These are phyloP conservation scores for Balanococcus diminutus DNA, from an alignment of 2,888 invertebrate species.

Conservation along the genomic window DNA sequence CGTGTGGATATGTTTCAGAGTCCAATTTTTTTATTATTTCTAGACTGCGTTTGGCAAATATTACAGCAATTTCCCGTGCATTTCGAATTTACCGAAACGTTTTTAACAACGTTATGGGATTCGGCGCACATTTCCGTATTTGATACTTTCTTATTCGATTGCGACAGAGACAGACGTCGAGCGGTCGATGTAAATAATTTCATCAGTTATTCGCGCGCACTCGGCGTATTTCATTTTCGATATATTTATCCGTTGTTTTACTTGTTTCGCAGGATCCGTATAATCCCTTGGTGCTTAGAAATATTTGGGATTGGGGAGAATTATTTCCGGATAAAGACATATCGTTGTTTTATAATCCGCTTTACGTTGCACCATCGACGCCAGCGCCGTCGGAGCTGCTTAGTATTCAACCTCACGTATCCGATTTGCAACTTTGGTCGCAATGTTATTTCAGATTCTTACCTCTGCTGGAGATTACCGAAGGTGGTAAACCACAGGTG, in stretches of 20 bases:
- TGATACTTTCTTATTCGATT: slow-evolving; percentile 92
- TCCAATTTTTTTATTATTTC: slow-evolving; percentile 86
- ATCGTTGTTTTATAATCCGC: slow-evolving; percentile 82
- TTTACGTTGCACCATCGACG: slow-evolving; percentile 64
- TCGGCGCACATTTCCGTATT: slow-evolving; percentile 84
- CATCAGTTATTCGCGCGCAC: background rate
- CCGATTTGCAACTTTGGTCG: slow-evolving; percentile 77
- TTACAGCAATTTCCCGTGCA: slow-evolving; percentile 83
- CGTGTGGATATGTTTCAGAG: slow-evolving; percentile 65
- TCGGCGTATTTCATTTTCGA: background rate
- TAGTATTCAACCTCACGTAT: slow-evolving; percentile 64
- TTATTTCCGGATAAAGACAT: slow-evolving; percentile 84
- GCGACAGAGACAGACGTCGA: slow-evolving; percentile 74
- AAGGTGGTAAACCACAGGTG: slow-evolving; percentile 60
- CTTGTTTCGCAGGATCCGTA: slow-evolving; percentile 62
- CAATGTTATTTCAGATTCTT: slow-evolving; percentile 92
- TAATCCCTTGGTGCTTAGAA: slow-evolving; percentile 69
- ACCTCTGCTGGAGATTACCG: slow-evolving; percentile 74
- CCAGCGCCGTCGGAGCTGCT: slow-evolving; percentile 55
- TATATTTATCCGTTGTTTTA: background rate
- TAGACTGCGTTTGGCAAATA: slow-evolving; percentile 94
- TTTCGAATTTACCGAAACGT: slow-evolving; percentile 92
- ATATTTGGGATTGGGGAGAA: slow-evolving; percentile 90
- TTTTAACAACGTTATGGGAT: slow-evolving; percentile 92
- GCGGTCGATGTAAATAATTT: slow-evolving; percentile 67